phyloP scores from a whole-genome alignment of 2,888 invertebrate species.

The Temnothorax ravouxi region DNA sequence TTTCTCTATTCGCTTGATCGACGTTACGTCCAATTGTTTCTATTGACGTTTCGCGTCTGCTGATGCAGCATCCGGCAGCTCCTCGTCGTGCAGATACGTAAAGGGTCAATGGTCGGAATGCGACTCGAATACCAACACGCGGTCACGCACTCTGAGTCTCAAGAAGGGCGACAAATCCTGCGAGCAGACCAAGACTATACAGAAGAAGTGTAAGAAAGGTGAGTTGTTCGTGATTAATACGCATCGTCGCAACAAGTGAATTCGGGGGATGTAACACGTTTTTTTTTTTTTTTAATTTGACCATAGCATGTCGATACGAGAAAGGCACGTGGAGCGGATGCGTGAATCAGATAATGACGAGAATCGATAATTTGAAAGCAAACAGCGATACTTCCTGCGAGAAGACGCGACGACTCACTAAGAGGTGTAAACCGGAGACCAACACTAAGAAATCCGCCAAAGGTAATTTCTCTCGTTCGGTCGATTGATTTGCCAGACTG shows the following conservation, averaged over 20 bases:
- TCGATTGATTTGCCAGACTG: not conserved
- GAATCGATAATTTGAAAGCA: conserved; percentile 93
- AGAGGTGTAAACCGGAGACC: conserved; percentile 91
- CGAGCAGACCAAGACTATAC: conserved; percentile 94
- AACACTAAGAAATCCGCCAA: conserved; percentile 83
- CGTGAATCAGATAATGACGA: conserved; percentile 93
- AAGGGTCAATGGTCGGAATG: conserved; percentile 96
- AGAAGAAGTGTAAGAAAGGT: conserved; percentile 98
- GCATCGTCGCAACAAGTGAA: not conserved
- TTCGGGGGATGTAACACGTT: not conserved
- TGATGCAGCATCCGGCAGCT: conserved; percentile 83
- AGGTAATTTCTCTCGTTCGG: conserved; percentile 73
- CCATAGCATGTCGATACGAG: conserved; percentile 94
- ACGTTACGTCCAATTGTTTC: conserved; percentile 73
- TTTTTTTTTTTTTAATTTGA: conserved; percentile 33
- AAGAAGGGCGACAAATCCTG: conserved; percentile 95
- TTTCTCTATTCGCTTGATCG: conserved; percentile 65
- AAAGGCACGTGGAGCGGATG: conserved; percentile 96
- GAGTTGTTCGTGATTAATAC: conserved; percentile 21
- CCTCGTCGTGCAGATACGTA: conserved; percentile 93
- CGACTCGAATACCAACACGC: conserved; percentile 93
- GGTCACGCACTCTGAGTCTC: conserved; percentile 93
- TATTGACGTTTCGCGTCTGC: conserved; percentile 77
- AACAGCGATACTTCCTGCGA: conserved; percentile 94
- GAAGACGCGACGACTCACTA: conserved; percentile 93